phyloP scores from a whole-genome alignment of 2,888 invertebrate genomes.

The Bedellia somnulentella region DNA sequence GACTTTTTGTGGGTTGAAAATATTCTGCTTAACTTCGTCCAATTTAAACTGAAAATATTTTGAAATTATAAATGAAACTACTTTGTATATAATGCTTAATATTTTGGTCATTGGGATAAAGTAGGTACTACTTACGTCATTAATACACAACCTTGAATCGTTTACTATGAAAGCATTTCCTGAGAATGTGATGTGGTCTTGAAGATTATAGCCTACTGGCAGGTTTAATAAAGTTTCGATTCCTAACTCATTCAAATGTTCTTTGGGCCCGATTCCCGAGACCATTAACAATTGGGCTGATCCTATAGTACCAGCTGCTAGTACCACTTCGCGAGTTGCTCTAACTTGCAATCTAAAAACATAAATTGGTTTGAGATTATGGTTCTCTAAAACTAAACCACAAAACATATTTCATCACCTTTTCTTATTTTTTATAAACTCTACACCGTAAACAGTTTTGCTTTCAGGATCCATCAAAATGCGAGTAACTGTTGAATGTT shows the following conservation, averaged over 20 bases:
- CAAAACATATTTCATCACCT: slow-evolving; percentile 33
- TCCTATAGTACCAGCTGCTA: slow-evolving; percentile 80
- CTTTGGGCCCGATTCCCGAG: slow-evolving; percentile 75
- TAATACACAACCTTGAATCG: slow-evolving; percentile 64
- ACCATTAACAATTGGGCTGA: slow-evolving; percentile 86
- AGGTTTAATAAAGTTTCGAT: slow-evolving; percentile 68
- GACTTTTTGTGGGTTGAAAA: too few relatives aligned
- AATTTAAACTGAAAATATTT: too few relatives aligned
- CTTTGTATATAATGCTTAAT: too few relatives aligned
- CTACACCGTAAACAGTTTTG: slow-evolving; percentile 67
- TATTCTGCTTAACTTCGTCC: too few relatives aligned
- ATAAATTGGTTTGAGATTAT: neutral
- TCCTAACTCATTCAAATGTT: slow-evolving; percentile 59
- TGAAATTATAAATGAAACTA: too few relatives aligned
- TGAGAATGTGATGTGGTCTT: slow-evolving; percentile 77
- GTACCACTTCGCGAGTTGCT: slow-evolving; percentile 74
- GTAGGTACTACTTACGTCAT: slow-evolving; percentile 58
- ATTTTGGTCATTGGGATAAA: too few relatives aligned
- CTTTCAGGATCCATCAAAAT: slow-evolving; percentile 65
- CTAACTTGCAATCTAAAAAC: slow-evolving; percentile 29
- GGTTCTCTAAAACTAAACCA: neutral
- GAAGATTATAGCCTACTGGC: slow-evolving; percentile 79
- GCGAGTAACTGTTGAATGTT: slow-evolving; percentile 67
- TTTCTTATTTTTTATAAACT: slow-evolving; percentile 65
- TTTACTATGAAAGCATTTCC: slow-evolving; percentile 74